These are phyloP conservation scores for Drosophila kohkoa DNA, from an alignment of 1,140 invertebrate genomes.

Conservation along the genomic window DNA sequence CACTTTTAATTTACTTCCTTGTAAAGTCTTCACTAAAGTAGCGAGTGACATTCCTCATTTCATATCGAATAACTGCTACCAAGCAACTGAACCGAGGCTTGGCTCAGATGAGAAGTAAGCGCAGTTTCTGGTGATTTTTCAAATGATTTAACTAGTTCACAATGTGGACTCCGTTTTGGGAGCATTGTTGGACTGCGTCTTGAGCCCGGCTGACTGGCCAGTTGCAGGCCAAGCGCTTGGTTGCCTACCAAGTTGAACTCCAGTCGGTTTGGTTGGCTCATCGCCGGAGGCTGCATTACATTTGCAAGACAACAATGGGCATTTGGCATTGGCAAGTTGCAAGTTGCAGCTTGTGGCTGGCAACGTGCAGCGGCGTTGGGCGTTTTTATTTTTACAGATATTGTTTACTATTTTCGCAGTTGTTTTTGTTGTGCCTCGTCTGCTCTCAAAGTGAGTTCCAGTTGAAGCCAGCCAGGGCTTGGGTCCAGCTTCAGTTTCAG, in stretches of 20 bases:
- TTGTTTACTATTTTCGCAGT: conserved; percentile 70
- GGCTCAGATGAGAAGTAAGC: conserved; percentile 11
- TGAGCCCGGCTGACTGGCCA: conserved; percentile 2
- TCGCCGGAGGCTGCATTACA: conserved; percentile 62
- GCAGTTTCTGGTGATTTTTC: conserved; percentile 32
- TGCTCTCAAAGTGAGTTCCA: conserved; percentile 9
- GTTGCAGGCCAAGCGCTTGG: conserved; percentile 1
- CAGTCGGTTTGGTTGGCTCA: conserved; percentile 39
- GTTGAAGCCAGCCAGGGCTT: conserved; percentile 8
- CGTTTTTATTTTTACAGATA: conserved; percentile 83
- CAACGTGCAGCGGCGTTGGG: conserved; percentile 69
- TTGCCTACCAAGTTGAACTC: conserved; percentile 43
- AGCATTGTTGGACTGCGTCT: conserved; percentile 1
- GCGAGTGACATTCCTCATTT: neutral
- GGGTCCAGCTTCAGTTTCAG: conserved; percentile 17
- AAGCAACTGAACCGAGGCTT: neutral
- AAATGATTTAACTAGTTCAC: conserved; percentile 55
- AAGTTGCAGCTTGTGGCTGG: conserved; percentile 16
- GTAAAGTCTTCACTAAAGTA: neutral
- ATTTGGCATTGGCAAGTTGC: conserved; percentile 54
- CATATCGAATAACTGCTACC: neutral
- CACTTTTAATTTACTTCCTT: too few relatives aligned
- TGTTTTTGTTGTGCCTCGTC: conserved; percentile 11
- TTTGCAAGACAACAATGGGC: conserved; percentile 77
- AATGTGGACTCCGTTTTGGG: conserved; percentile 15